Evolutionary conservation across 2,113 vertebrate genomes (phyloP).

Genomic region (Phoenicopterus ruber): DNA sequence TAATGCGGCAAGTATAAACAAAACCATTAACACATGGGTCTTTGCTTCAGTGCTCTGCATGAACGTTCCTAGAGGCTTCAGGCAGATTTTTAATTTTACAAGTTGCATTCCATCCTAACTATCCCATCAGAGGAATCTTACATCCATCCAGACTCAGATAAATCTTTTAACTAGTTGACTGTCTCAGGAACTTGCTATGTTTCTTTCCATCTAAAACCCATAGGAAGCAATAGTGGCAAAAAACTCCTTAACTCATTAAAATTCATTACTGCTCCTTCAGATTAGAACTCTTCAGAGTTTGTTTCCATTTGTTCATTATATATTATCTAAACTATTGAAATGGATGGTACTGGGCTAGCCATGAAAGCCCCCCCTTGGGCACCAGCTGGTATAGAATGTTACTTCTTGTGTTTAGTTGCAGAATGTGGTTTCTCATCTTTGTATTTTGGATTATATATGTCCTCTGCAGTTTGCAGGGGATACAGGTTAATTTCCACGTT

Average conservation of each 20-base stretch:
- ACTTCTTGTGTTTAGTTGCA: not conserved
- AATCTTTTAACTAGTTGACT: not conserved
- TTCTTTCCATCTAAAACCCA: not conserved
- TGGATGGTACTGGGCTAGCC: not conserved
- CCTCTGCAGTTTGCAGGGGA: not conserved
- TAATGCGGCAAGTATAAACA: not conserved
- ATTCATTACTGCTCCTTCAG: not conserved
- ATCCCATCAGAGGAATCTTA: not conserved
- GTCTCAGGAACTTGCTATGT: not conserved
- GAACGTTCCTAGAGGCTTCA: not conserved
- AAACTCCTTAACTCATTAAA: not conserved
- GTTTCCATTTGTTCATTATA: not conserved
- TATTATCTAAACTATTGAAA: not conserved
- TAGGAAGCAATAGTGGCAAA: not conserved
- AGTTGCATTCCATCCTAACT: not conserved
- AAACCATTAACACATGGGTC: not conserved
- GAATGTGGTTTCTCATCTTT: not conserved
- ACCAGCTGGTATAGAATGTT: not conserved
- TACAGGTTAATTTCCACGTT: not conserved
- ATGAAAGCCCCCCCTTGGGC: not conserved
- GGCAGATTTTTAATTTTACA: not conserved
- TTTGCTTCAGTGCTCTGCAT: not conserved
- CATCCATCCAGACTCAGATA: not conserved
- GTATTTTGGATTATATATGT: not conserved
- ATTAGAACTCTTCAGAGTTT: not conserved